Percentiles rank a stretch among this genome's conserved stretches.
These are phyloP conservation scores for Lacerta agilis DNA, from an alignment of 2,797 vertebrate species.

Conservation along the genomic window DNA sequence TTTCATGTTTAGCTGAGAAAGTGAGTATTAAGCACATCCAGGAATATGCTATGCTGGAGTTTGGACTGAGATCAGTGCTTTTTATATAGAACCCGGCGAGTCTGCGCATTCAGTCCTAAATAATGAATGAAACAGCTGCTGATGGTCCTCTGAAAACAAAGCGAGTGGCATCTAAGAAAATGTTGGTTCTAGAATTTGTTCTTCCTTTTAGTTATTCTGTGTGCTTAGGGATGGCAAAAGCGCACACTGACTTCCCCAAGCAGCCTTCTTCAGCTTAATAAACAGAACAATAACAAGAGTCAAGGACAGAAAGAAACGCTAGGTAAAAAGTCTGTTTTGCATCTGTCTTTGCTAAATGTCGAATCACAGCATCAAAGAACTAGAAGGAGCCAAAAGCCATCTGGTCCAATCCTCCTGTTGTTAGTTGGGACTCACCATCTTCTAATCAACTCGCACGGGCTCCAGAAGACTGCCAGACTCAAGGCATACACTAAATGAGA, in stretches of 20 bases:
- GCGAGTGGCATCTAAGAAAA: not conserved
- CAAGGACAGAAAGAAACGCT: not conserved
- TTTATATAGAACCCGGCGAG: not conserved
- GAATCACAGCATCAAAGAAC: not conserved
- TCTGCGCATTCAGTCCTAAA: not conserved
- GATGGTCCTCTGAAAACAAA: slow-evolving; percentile 5
- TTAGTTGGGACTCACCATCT: not conserved
- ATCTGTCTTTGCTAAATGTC: not conserved
- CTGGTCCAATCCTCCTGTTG: not conserved
- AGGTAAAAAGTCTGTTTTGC: not conserved
- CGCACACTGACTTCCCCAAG: not conserved
- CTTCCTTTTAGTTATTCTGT: not conserved
- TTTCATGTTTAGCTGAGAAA: not conserved
- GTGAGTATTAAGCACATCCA: not conserved
- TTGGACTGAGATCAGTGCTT: not conserved
- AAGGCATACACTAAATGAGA: not conserved
- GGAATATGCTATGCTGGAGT: not conserved
- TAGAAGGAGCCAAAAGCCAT: not conserved
- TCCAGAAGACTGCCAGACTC: not conserved
- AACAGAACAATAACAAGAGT: not conserved
- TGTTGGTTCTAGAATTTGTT: slow-evolving; percentile 5
- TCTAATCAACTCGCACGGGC: not conserved
- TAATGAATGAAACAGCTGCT: slow-evolving; percentile 23
- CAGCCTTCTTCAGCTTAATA: not conserved
- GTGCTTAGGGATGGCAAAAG: not conserved